These are phyloP conservation scores for Hypocryptadius cinnamomeus DNA, from an alignment of 2,113 vertebrate species.

Conservation along the genomic window DNA sequence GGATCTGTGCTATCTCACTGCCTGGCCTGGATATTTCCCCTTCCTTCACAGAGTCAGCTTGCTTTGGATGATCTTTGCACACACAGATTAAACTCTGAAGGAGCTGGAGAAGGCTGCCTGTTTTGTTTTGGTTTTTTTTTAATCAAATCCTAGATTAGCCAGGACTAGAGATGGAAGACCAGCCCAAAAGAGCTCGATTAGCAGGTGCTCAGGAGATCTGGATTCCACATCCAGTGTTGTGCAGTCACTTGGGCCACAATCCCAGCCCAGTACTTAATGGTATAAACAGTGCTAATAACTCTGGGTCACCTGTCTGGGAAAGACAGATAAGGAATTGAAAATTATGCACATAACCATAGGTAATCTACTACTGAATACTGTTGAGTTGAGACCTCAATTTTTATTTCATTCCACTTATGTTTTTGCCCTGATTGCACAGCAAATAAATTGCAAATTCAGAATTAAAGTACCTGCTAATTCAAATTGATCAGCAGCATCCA, in stretches of 20 bases:
- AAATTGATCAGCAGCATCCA: constrained; percentile 5
- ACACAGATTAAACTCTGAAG: neutral
- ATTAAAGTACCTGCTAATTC: constrained; percentile 17
- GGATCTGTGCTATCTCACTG: neutral
- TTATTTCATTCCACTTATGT: constrained; percentile 21
- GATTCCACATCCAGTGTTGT: neutral
- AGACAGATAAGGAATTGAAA: constrained; percentile 69
- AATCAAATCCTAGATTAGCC: constrained; percentile 34
- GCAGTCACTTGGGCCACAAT: constrained; percentile 6
- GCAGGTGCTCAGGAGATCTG: neutral
- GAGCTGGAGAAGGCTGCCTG: neutral
- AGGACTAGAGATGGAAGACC: constrained; percentile 21
- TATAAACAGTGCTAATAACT: constrained; percentile 63
- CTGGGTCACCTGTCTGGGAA: constrained; percentile 66
- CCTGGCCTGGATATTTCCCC: neutral
- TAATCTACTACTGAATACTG: constrained; percentile 43
- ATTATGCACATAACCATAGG: constrained; percentile 47
- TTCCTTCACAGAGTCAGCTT: neutral
- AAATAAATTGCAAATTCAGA: constrained; percentile 37
- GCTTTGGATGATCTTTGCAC: neutral
- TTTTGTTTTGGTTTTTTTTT: neutral
- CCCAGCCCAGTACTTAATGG: constrained; percentile 54
- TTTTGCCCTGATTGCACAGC: constrained; percentile 22
- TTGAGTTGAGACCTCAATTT: constrained; percentile 11
- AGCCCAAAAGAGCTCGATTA: constrained; percentile 23